A percentile compares a stretch with the other conserved stretches of the same genome.
These are phyloP conservation scores for Zaprionus africanus DNA, from an alignment of 1,140 invertebrate genomes.

Conservation along the genomic window DNA sequence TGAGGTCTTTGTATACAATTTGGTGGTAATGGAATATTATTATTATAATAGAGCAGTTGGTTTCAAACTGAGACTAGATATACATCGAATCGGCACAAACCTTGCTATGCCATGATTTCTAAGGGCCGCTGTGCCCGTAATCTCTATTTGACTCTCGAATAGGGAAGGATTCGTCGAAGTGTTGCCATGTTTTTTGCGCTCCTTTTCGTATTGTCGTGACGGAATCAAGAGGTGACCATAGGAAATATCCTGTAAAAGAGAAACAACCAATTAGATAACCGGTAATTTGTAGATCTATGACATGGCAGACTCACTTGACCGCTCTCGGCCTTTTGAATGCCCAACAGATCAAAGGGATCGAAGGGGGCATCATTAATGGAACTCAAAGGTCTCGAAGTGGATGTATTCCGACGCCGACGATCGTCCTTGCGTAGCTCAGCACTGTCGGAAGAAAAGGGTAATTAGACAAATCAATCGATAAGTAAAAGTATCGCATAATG, in stretches of 20 bases:
- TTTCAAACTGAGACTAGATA: neutral
- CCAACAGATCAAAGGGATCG: conserved; percentile 93
- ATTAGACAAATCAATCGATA: neutral
- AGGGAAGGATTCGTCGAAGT: conserved; percentile 63
- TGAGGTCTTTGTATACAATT: conserved; percentile 9
- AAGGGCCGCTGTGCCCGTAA: conserved; percentile 77
- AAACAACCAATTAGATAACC: conserved; percentile 24
- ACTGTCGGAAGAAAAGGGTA: conserved; percentile 83
- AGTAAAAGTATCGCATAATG: neutral
- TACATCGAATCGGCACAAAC: conserved; percentile 53
- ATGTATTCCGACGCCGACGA: conserved; percentile 91
- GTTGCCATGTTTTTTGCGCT: conserved; percentile 75
- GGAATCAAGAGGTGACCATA: conserved; percentile 93
- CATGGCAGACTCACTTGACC: conserved; percentile 86
- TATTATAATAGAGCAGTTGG: neutral
- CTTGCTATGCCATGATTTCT: conserved; percentile 84
- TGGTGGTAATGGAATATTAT: conserved; percentile 23
- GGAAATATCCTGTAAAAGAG: conserved; percentile 89
- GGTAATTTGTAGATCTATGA: neutral
- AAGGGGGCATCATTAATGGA: conserved; percentile 92
- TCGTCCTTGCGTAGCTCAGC: conserved; percentile 90
- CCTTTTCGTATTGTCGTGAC: conserved; percentile 87
- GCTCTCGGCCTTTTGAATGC: conserved; percentile 92
- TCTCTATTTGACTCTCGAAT: conserved; percentile 81
- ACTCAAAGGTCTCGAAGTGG: conserved; percentile 92